A percentile compares a stretch with the other conserved stretches of the same genome.
These are phyloP conservation scores for Pogonocichla stellata DNA, from an alignment of 2,113 vertebrate genomes.

Conservation along the genomic window DNA sequence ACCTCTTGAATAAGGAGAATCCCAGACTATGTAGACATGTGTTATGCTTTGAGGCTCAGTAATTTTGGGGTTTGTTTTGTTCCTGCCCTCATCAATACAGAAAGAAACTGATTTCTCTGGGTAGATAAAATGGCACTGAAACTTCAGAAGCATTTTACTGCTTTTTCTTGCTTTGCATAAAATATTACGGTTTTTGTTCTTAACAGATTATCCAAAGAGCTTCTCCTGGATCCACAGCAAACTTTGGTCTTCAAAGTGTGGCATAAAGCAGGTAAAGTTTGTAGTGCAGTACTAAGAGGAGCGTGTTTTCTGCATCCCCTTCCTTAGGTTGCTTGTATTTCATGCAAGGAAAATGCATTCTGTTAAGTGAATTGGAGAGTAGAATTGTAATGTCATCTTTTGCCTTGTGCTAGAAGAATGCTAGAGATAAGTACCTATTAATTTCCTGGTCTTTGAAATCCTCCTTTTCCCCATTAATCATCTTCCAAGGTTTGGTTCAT, in stretches of 20 bases:
- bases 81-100: not conserved
- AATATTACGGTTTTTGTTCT: not conserved
- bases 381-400: not conserved
- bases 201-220: conserved; percentile 86
- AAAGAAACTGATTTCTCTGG: not conserved
- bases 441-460: not conserved
- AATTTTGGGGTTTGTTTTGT: not conserved
- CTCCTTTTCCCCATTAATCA: not conserved
- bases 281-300: not conserved
- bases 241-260: conserved; percentile 96
- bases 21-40: not conserved
- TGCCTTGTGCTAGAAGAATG: not conserved
- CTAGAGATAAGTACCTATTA: not conserved
- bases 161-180: not conserved
- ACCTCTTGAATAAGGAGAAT: not conserved
- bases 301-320: not conserved
- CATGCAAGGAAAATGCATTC: not conserved
- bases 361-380: not conserved
- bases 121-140: not conserved
- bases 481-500: not conserved
- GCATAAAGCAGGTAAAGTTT: conserved; percentile 89
- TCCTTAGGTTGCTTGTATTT: not conserved
- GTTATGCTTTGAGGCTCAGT: not conserved
- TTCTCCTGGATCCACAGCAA: conserved; percentile 89
- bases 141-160: not conserved